These are phyloP conservation scores for Calliphora vicina DNA, from an alignment of 1,140 invertebrate species.

Conservation along the genomic window DNA sequence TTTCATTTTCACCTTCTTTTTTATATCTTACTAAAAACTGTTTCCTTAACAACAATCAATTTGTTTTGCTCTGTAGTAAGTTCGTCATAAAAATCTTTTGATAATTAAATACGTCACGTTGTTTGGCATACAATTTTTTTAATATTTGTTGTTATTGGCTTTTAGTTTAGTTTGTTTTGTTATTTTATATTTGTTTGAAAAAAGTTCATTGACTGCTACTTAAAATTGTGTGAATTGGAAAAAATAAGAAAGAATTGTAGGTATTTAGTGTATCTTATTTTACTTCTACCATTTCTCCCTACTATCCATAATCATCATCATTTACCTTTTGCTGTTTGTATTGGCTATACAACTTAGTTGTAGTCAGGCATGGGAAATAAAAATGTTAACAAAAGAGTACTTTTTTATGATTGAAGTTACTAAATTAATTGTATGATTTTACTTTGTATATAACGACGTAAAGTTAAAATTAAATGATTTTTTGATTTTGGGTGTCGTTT, in stretches of 20 bases:
- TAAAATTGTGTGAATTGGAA: slow-evolving; percentile 3
- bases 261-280: neutral
- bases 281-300: neutral
- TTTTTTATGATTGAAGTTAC: too few species aligned
- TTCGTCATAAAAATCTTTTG: neutral
- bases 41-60: neutral
- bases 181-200: neutral
- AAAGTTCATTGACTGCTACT: slow-evolving; percentile 1
- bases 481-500: too few species aligned
- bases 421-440: too few species aligned
- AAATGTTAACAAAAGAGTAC: too few species aligned
- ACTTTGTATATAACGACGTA: too few species aligned
- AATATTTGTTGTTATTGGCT: neutral
- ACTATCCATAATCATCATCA: too few species aligned
- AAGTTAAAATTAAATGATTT: too few species aligned
- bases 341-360: neutral
- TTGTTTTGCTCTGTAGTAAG: neutral
- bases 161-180: neutral
- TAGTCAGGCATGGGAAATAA: too few species aligned
- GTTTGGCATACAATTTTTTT: neutral
- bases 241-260: neutral
- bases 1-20: neutral
- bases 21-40: neutral
- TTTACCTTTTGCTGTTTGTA: neutral
- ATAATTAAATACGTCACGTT: neutral